Evolutionary conservation across 2,888 invertebrate genomes (phyloP), one percentile per base, ranked within the genome.

Genomic region (Volucella zonaria): DNA sequence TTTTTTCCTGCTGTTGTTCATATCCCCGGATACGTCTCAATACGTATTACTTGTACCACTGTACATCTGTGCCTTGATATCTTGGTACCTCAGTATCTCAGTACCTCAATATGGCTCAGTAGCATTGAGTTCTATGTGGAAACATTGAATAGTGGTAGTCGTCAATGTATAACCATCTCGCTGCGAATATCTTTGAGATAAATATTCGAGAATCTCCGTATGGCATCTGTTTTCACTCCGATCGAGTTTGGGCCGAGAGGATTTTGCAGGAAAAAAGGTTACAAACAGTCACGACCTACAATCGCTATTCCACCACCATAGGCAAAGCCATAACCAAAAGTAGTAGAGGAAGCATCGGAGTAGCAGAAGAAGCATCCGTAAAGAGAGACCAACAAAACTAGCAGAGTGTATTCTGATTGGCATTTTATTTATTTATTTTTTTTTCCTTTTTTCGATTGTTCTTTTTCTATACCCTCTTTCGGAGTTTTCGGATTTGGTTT

Each of bases 391-490:
- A 59, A 68, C 56, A 31, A 4, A 31, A 31, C 31, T 31, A 31
- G 31, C 31, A 31, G 31, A 31, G 6, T 31, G 31, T 51, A 52
- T 76, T 83, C 79, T 83, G 82, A 83, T 83, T 83, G 82, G 82
- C 79, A 83, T 80, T 80, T 75, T 83, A 80, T 83, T 83, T 79
- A 83, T 76, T 23, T 79, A 76, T 70, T 71, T 71, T 47, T n/a
- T 18, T 62, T 71, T 43, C 11, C 11, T 38, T 15, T 52, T 45
- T 10, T 42, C n/a, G 18, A 54, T 56, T 43, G 38, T 66, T 43
- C 15, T 14, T 56, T n/a, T 38, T 1, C 31, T 31, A 31, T 31
- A 31, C 42, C 45, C 40, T 56, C 52, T 15, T 12, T 14, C 31
- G 14, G 10, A 18, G 14, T 15, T 59, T 23, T 15, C 31, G 31